Percentiles rank a stretch among this genome's conserved stretches.
Conservation (phyloP, 2,113 vertebrate genomes). For the Psilopogon haemacephalus region DNA sequence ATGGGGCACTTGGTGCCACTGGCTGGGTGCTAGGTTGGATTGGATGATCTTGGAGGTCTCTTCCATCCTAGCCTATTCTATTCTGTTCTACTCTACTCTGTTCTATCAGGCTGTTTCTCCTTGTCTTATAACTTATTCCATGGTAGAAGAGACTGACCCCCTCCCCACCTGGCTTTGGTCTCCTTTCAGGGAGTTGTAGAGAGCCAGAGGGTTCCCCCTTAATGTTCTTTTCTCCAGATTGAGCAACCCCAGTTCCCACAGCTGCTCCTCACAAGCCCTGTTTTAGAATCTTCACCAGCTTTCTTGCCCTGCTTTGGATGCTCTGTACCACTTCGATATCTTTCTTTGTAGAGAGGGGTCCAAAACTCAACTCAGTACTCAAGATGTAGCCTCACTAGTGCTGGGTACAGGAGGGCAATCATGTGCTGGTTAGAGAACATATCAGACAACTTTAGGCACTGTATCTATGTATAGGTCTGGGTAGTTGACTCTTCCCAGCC, state of each 20-base stretch:
- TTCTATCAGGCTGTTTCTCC: accelerated
- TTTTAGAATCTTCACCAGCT: background rate
- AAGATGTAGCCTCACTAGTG: too few relatives aligned
- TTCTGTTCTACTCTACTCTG: too few relatives aligned
- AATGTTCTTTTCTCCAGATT: too few relatives aligned
- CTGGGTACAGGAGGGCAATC: too few relatives aligned
- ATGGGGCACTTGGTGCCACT: too few relatives aligned
- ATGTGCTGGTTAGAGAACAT: background rate
- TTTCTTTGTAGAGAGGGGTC: too few relatives aligned
- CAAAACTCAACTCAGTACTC: too few relatives aligned
- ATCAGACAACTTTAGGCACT: background rate
- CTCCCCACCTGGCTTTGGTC: background rate
- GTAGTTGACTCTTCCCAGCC: background rate
- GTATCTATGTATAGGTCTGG: background rate
- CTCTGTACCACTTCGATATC: background rate
- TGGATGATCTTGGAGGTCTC: too few relatives aligned
- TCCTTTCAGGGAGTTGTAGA: background rate
- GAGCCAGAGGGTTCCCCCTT: background rate
- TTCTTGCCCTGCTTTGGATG: background rate
- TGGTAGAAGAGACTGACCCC: background rate
- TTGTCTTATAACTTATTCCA: background rate
- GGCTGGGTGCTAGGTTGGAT: too few relatives aligned
- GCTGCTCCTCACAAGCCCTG: too few relatives aligned
- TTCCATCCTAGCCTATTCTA: too few relatives aligned
- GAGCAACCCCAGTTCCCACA: too few relatives aligned